Evolutionary conservation across 2,797 vertebrate genomes (phyloP), one percentile per base, ranked within the genome.

Genomic region (Streptopelia turtur): DNA sequence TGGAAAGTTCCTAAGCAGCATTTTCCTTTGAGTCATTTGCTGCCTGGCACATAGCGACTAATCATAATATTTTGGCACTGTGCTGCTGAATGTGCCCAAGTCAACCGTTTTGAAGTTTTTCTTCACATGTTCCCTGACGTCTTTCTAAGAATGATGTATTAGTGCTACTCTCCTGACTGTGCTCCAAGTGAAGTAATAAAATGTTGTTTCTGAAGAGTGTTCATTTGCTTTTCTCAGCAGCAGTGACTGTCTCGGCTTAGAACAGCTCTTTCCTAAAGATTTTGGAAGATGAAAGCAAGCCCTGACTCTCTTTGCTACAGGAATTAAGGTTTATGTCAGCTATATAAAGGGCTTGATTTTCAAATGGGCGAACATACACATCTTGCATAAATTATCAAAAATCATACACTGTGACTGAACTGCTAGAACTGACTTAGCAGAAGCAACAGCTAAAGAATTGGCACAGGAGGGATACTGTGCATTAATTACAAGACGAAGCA

Each of bases 141-240:
- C 64, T 89, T 93, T 91, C 77, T 89, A 94, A 84, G 83, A 94
- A 76, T 49, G n/a, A 83, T 89, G 53, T 87, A 43, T 80, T 92
- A 80, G 33, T 39, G 8, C 47, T 52, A 60, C 65, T 91, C 50
- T 87, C 31, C 60, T 89, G 76, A 66, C 89, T 83, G 41, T 87
- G 81, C 75, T 91, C 71, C 81, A 83, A 87, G 55, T 60, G 74
- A 94, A 94, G 81, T 63, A 97, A 95, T 96, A 95, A 96, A 97
- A 37, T 27, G 14, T 63, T 76, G 17, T 83, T 91, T 77, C 64
- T 17, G 20, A 87, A 91, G 37, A 7, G 9, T 24, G 75, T 50
- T 90, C 28, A 27, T 85, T 91, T 94, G 39, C 77, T 90, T 93
- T 89, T 47, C 49, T 83, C 57, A 47, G 83, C 64, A 82, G 68